Base-by-base conservation (phyloP, 2,888 invertebrate genomes). In the Lysandra bellargus region DNA sequence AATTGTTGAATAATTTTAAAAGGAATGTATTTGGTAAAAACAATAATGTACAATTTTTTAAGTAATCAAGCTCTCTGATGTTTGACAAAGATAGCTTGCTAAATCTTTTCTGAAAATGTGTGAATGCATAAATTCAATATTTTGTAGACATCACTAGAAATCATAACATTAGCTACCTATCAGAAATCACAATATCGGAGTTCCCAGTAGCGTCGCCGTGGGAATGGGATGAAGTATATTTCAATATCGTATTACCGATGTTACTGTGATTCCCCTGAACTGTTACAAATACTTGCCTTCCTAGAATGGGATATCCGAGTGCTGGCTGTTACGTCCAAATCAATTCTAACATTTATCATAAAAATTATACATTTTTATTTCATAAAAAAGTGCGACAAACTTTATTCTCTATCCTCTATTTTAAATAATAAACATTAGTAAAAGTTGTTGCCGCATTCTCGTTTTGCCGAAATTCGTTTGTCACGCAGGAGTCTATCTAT, bases 171-270 rank as follows among this genome's bases (percentile, higher is more conserved):
- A 69, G 33, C 23, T 64, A 69, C 14, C 23, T 64, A 64, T 30
- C 64, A 69, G 3, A 69, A 69, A 69, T 14, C 69, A 74, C 14
- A 23, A 74, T 74, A 74, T 14, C n/a, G 30, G n/a, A 30, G 49
- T 76, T 76, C 53, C 33, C 33, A 33, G 76, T 76, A 76, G 1
- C 61, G 69, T 64, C 23, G 76, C 33, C 76, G 76, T 76, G 76
- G 76, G 76, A 76, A 76, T 53, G 57, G 49, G 53, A 75, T 49
- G 37, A 74, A 12, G 14, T 44, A 30, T 57, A 53, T 76, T 57
- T 76, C 6, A 57, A 30, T 76, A 76, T 76, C 76, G 33, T 33
- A 76, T 76, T 76, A 57, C 76, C 17, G 76, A 37, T 1, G 44
- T 53, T 14, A 53, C 76, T 53, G n/a, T 44, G 23, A 53, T 75